Conservation (phyloP, 2,888 invertebrate species). For the Parapristionchus giblindavisi region DNA sequence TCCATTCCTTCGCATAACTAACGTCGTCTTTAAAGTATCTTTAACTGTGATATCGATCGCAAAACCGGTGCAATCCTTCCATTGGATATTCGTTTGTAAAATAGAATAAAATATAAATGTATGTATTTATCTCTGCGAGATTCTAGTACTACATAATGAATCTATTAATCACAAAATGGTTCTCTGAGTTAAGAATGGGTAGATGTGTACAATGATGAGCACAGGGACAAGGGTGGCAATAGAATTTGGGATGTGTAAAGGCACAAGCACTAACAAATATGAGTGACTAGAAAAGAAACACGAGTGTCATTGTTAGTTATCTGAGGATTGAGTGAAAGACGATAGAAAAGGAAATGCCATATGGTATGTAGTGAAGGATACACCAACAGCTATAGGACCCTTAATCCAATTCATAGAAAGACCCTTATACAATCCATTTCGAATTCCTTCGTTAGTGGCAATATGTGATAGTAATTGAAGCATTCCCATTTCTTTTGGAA, state of each 20-base stretch:
- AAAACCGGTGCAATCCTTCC: background rate
- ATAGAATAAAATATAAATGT: background rate
- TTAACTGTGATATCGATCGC: background rate
- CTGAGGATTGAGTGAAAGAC: slow-evolving; percentile 6
- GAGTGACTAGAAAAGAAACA: background rate
- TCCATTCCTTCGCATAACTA: background rate
- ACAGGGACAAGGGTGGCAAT: slow-evolving; percentile 1
- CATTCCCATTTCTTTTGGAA: slow-evolving; percentile 45
- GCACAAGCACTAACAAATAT: background rate
- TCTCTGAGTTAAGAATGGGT: slow-evolving; percentile 21
- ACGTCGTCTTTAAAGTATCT: too few relatives aligned
- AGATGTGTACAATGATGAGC: slow-evolving; percentile 17
- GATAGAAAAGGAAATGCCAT: slow-evolving; percentile 75
- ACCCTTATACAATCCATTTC: slow-evolving; percentile 93
- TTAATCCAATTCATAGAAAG: slow-evolving; percentile 98
- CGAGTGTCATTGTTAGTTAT: background rate
- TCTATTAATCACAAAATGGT: background rate
- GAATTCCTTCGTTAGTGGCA: slow-evolving; percentile 79
- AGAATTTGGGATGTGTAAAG: background rate
- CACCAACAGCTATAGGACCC: slow-evolving; percentile 80
- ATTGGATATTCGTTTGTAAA: background rate
- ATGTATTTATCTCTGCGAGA: slow-evolving; percentile 26
- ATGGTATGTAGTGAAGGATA: slow-evolving; percentile 95
- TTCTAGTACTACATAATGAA: background rate
- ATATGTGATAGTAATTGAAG: slow-evolving; percentile 80